Conservation (phyloP, 2,797 vertebrate species). For the Carduelis carduelis region DNA sequence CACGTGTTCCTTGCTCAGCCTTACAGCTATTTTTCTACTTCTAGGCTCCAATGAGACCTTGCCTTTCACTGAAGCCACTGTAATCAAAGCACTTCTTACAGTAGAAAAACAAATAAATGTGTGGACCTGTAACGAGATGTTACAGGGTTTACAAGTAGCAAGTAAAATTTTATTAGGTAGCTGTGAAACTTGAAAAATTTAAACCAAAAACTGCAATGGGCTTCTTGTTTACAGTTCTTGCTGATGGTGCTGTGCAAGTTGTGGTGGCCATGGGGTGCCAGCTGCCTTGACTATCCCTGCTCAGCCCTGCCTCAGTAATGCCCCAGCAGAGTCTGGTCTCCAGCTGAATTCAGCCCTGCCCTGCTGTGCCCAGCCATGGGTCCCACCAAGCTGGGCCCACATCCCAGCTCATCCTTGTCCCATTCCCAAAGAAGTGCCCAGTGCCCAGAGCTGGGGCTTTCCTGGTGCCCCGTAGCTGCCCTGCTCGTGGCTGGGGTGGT, state of each 20-base stretch:
- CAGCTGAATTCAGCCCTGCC: background rate
- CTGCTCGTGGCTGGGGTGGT: fast-evolving
- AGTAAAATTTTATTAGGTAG: background rate
- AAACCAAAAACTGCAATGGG: background rate
- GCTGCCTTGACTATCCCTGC: background rate
- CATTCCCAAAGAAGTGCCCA: background rate
- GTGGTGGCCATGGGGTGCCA: background rate
- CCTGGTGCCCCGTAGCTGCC: fast-evolving
- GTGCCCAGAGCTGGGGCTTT: fast-evolving
- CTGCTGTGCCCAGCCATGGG: background rate
- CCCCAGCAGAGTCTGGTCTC: background rate
- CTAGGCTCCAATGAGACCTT: background rate
- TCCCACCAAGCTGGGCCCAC: fast-evolving
- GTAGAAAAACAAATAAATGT: background rate
- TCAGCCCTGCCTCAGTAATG: background rate
- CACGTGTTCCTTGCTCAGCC: background rate
- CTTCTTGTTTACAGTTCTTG: background rate
- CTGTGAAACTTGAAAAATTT: background rate
- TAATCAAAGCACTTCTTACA: background rate
- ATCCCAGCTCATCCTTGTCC: fast-evolving
- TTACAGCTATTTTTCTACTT: background rate
- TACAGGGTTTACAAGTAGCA: background rate
- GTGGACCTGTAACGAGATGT: background rate
- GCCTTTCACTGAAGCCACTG: background rate
- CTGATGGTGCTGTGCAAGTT: too few species aligned